phyloP scores from a whole-genome alignment of 2,797 vertebrate species.

The Eptatretus atami region DNA sequence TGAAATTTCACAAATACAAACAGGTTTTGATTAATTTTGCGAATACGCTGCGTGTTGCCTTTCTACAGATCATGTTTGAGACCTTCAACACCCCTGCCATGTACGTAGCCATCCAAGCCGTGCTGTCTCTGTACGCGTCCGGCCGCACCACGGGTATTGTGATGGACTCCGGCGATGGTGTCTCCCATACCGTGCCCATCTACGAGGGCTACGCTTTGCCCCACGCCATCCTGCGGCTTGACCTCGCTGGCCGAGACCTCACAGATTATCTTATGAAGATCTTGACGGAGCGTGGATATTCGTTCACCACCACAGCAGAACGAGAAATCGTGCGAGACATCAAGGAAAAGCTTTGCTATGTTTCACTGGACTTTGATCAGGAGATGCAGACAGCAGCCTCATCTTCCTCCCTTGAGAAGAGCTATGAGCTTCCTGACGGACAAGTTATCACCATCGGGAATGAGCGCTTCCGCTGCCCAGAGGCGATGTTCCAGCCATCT shows the following conservation, averaged over 20 bases:
- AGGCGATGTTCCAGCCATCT: slow-evolving; percentile 85
- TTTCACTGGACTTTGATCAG: slow-evolving; percentile 27
- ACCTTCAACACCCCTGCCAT: slow-evolving; percentile 4
- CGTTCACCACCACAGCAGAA: slow-evolving; percentile 61
- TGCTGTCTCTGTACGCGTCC: slow-evolving; percentile 1
- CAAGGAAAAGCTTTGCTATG: slow-evolving; percentile 32
- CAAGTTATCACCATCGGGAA: slow-evolving; percentile 98
- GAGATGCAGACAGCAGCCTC: slow-evolving; percentile 29
- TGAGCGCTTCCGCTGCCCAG: slow-evolving; percentile 82
- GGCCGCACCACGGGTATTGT: slow-evolving; percentile 20
- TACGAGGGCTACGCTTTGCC: slow-evolving; percentile 92
- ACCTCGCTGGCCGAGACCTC: slow-evolving; percentile 76
- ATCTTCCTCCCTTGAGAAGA: slow-evolving; percentile 30
- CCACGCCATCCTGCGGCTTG: slow-evolving; percentile 87
- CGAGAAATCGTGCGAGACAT: slow-evolving; percentile 29
- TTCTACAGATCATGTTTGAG: slow-evolving; percentile 1
- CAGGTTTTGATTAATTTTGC: too few species aligned
- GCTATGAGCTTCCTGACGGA: slow-evolving; percentile 60
- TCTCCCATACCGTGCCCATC: slow-evolving; percentile 90
- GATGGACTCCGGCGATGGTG: slow-evolving; percentile 73
- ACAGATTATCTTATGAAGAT: slow-evolving; percentile 99
- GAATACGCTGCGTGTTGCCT: background rate
- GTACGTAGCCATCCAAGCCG: slow-evolving; percentile 5
- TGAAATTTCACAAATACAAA: too few species aligned
- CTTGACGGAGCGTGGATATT: slow-evolving; percentile 84